These are phyloP conservation scores for Rallus limicola DNA, from an alignment of 2,113 vertebrate species.

Conservation along the genomic window DNA sequence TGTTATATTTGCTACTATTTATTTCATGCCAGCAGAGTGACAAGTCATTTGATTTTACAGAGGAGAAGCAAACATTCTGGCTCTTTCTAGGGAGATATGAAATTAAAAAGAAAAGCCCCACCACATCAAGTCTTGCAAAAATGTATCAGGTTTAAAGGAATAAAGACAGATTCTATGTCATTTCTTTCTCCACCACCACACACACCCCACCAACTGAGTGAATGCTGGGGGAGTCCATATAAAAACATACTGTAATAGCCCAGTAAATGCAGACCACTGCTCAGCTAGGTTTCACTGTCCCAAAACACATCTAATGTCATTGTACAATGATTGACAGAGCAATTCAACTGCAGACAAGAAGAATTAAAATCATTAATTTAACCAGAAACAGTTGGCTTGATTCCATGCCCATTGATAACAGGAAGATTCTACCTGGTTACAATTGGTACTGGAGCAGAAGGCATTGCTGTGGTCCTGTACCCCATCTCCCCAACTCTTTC, in stretches of 20 bases:
- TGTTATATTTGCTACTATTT: slow-evolving; percentile 17
- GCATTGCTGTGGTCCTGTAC: neutral
- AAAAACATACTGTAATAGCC: rapidly evolving
- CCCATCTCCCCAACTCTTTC: neutral
- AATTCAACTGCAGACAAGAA: neutral
- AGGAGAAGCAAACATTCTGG: neutral
- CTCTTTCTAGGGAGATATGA: neutral
- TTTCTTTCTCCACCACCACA: neutral
- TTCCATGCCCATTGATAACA: neutral
- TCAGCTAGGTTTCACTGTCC: neutral
- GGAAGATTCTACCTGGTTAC: neutral
- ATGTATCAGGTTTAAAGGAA: neutral
- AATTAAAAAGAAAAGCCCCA: neutral
- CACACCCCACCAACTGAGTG: rapidly evolving
- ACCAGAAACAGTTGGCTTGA: neutral
- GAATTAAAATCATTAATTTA: neutral
- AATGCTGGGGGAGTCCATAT: rapidly evolving
- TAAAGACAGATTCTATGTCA: neutral
- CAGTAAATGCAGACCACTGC: neutral
- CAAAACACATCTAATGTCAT: neutral
- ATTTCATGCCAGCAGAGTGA: neutral
- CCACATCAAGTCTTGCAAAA: neutral
- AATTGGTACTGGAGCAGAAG: rapidly evolving
- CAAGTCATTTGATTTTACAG: neutral
- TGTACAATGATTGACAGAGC: neutral